phyloP scores from a whole-genome alignment of 2,113 vertebrate species.

The Cheirogaleus medius region DNA sequence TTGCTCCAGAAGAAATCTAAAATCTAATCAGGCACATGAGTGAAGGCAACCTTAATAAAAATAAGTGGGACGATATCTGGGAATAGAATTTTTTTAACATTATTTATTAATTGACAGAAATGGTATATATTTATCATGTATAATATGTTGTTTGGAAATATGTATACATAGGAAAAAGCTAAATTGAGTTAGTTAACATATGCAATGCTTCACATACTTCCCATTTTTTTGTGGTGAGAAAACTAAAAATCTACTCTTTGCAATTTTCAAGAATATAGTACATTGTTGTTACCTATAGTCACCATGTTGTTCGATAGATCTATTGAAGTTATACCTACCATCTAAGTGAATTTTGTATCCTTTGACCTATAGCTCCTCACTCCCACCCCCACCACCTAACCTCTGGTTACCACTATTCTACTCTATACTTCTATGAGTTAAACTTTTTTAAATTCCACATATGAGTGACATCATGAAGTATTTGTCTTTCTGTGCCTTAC shows the following conservation, averaged over 20 bases:
- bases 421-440: neutral
- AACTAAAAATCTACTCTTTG: neutral
- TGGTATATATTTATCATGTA: neutral
- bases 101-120: neutral
- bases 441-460: neutral
- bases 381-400: fast-evolving
- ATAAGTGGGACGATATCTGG: neutral
- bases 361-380: neutral
- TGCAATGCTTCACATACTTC: neutral
- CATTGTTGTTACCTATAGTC: neutral
- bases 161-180: neutral
- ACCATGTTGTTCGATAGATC: neutral
- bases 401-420: neutral
- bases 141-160: neutral
- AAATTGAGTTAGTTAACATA: neutral
- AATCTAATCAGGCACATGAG: neutral
- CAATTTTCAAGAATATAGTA: neutral
- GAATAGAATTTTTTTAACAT: neutral
- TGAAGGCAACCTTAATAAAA: neutral
- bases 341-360: neutral
- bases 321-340: neutral
- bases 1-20: neutral
- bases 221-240: neutral
- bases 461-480: neutral
- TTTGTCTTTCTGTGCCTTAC: neutral